Percentiles rank a stretch among this genome's conserved stretches.
phyloP scores from a whole-genome alignment of 2,113 vertebrate genomes.

The Climacteris rufus region DNA sequence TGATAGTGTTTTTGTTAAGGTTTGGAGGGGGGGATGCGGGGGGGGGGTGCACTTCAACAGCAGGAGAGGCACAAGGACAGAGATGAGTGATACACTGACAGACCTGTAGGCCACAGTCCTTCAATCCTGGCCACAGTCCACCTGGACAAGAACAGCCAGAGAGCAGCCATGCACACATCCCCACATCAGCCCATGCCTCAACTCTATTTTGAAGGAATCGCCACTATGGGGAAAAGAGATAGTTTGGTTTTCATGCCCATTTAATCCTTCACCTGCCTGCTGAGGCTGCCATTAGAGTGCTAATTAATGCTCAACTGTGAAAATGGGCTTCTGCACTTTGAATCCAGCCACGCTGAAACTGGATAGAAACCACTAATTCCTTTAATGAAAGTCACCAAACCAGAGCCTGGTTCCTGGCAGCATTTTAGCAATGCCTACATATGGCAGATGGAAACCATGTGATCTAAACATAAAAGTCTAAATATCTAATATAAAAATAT shows the following conservation, averaged over 20 bases:
- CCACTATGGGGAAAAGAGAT: not conserved
- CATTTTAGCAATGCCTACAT: constrained; percentile 19
- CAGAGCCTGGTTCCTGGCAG: constrained; percentile 41
- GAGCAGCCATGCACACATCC: not conserved
- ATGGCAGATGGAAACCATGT: constrained; percentile 19
- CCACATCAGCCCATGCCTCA: not conserved
- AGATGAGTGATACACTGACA: not conserved
- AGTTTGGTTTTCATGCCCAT: constrained; percentile 16
- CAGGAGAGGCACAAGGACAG: not conserved
- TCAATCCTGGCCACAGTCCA: not conserved
- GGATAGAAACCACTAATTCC: constrained; percentile 68
- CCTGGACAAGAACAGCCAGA: not conserved
- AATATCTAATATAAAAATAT: not conserved
- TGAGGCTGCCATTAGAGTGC: constrained; percentile 22
- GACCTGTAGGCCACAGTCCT: not conserved
- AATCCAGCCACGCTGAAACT: constrained; percentile 63
- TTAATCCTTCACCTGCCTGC: constrained; percentile 44
- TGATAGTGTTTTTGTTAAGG: not conserved
- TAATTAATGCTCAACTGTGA: constrained; percentile 61
- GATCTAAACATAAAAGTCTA: constrained; percentile 7
- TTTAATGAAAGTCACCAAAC: constrained; percentile 61
- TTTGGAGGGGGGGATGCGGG: not conserved
- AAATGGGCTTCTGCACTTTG: constrained; percentile 41
- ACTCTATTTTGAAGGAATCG: not conserved
- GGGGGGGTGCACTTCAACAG: not conserved